Conservation (phyloP, 2,888 invertebrate species). For the Drosophila subquinaria region DNA sequence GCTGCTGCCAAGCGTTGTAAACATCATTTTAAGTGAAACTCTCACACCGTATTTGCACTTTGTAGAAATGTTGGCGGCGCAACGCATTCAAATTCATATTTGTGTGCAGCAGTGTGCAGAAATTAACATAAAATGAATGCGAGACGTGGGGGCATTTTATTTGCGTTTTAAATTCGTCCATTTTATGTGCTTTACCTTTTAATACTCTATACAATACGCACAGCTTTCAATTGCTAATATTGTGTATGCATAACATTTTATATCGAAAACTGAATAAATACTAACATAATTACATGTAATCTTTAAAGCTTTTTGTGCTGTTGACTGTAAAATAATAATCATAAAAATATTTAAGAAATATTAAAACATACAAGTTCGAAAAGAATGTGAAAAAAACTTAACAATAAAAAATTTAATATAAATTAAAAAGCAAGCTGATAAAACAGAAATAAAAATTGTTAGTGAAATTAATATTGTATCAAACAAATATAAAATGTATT, state of each 20-base stretch:
- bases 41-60: slow-evolving; percentile 46
- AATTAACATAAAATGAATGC: slow-evolving; percentile 70
- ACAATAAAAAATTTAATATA: no score
- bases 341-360: no score
- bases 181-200: slow-evolving; percentile 15
- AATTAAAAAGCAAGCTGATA: no score
- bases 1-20: slow-evolving; percentile 49
- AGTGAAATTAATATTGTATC: no score
- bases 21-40: slow-evolving; percentile 64
- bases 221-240: no score
- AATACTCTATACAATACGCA: slow-evolving; percentile 31
- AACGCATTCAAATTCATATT: slow-evolving; percentile 63
- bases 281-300: no score
- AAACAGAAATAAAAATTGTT: no score
- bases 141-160: slow-evolving; percentile 34
- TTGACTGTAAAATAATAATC: no score
- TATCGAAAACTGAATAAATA: background rate
- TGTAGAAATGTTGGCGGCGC: slow-evolving; percentile 50
- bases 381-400: no score
- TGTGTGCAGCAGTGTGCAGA: slow-evolving; percentile 58
- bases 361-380: no score
- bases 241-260: background rate
- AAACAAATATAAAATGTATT: no score
- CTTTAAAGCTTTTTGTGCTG: no score
- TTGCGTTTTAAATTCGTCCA: slow-evolving; percentile 24